These are phyloP conservation scores for Lates calcarifer DNA, from an alignment of 2,113 vertebrate genomes.

Conservation along the genomic window DNA sequence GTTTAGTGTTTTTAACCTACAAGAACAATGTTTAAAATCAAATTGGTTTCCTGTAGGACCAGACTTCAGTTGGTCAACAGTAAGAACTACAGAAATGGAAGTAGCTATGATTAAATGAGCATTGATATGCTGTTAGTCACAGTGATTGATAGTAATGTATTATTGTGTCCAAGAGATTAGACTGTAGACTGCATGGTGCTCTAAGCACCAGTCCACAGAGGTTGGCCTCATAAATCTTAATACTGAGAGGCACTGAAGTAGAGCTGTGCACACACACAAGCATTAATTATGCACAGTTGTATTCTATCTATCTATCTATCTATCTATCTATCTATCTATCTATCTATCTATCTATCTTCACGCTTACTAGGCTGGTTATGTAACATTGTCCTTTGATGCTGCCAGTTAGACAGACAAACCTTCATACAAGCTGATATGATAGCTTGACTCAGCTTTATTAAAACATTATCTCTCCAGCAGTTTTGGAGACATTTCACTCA, in stretches of 20 bases:
- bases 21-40: background rate
- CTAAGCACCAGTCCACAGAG: conserved; percentile 6
- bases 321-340: background rate
- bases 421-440: no score
- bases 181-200: conserved; percentile 9
- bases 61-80: background rate
- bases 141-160: conserved; percentile 33
- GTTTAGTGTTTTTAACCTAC: background rate
- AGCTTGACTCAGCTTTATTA: no score
- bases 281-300: conserved; percentile 30
- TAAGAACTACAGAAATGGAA: background rate
- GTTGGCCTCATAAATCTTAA: conserved; percentile 47
- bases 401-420: no score
- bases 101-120: background rate
- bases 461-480: background rate
- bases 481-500: background rate
- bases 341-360: background rate
- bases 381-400: no score
- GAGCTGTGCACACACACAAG: conserved; percentile 1
- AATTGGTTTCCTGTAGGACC: background rate
- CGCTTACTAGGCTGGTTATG: no score
- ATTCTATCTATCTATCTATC: background rate
- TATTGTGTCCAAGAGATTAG: conserved; percentile 5
- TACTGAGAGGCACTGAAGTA: conserved; percentile 5
- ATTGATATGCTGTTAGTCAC: background rate